Evolutionary conservation across 1,140 invertebrate species (phyloP).

Genomic region (Colletes gigas): DNA sequence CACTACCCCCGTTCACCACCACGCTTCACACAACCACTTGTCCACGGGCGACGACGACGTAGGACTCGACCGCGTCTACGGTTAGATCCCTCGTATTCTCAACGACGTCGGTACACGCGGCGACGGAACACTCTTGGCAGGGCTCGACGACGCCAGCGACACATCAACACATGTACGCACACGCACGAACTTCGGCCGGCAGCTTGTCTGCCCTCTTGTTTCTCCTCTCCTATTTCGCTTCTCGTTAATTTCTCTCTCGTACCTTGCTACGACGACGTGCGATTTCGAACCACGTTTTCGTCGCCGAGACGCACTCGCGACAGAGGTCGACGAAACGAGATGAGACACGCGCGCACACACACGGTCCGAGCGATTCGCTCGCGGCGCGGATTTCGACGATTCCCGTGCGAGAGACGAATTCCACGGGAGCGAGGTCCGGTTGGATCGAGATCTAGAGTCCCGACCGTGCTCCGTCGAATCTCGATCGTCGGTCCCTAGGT

Average conservation of each 20-base stretch:
- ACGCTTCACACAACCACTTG: slow-evolving; percentile 45
- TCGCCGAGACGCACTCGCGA: slow-evolving; percentile 40
- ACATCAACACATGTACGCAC: slow-evolving; percentile 69
- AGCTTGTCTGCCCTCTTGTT: slow-evolving; percentile 15
- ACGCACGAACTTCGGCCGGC: slow-evolving; percentile 49
- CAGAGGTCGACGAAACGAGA: slow-evolving; percentile 47
- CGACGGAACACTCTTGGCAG: slow-evolving; percentile 64
- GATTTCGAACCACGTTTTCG: slow-evolving; percentile 30
- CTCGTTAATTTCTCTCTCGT: background rate
- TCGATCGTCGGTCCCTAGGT: slow-evolving; percentile 36
- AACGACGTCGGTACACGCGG: slow-evolving; percentile 59
- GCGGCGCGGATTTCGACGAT: slow-evolving; percentile 28
- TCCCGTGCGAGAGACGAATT: background rate
- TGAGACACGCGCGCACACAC: slow-evolving; percentile 38
- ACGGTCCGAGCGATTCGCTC: slow-evolving; percentile 25
- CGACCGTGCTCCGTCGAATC: slow-evolving; percentile 38
- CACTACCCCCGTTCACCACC: slow-evolving; percentile 32
- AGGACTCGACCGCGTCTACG: slow-evolving; percentile 36
- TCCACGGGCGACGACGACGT: slow-evolving; percentile 33
- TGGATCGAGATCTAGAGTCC: slow-evolving; percentile 44
- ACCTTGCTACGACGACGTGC: background rate
- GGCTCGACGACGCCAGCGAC: slow-evolving; percentile 69
- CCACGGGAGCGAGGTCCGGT: slow-evolving; percentile 29
- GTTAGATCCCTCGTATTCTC: slow-evolving; percentile 53
- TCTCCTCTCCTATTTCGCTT: slow-evolving; percentile 5